Conservation (phyloP, 2,113 vertebrate species). For the Vulpes vulpes region DNA sequence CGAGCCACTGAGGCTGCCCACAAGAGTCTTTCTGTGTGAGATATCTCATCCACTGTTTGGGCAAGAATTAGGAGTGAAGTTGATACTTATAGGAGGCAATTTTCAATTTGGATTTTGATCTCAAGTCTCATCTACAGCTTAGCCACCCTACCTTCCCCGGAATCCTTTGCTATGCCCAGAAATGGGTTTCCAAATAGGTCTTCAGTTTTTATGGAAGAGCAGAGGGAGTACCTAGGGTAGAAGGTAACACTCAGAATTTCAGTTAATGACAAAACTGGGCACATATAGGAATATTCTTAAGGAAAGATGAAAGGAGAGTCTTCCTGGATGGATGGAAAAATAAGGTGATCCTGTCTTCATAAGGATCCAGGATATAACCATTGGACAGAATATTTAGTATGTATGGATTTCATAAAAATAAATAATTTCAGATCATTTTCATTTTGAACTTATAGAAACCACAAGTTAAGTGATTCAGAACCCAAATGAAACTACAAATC, state of each 20-base stretch:
- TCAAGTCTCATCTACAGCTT: not conserved
- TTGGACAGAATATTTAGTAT: not conserved
- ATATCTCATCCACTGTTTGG: not conserved
- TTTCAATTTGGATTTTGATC: constrained; percentile 52
- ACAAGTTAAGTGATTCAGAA: constrained; percentile 70
- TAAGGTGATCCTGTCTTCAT: not conserved
- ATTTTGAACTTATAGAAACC: constrained; percentile 64
- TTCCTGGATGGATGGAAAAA: constrained; percentile 14
- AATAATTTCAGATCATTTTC: constrained; percentile 70
- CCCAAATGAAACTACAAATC: constrained; percentile 64
- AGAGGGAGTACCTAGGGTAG: not conserved
- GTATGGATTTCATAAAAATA: constrained; percentile 59
- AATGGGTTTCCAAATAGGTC: not conserved
- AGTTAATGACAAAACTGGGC: not conserved
- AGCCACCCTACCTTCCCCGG: not conserved
- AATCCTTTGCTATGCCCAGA: constrained; percentile 33
- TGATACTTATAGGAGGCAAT: constrained; percentile 4
- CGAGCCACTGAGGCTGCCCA: too few relatives aligned
- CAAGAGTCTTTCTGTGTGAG: not conserved
- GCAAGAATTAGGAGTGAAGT: constrained; percentile 55
- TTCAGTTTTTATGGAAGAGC: not conserved
- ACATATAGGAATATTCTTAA: not conserved
- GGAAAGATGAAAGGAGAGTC: not conserved
- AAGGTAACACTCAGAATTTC: not conserved
- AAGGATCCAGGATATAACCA: not conserved